Conservation (phyloP, 1,140 invertebrate species). For the Drosophila prosaltans region DNA sequence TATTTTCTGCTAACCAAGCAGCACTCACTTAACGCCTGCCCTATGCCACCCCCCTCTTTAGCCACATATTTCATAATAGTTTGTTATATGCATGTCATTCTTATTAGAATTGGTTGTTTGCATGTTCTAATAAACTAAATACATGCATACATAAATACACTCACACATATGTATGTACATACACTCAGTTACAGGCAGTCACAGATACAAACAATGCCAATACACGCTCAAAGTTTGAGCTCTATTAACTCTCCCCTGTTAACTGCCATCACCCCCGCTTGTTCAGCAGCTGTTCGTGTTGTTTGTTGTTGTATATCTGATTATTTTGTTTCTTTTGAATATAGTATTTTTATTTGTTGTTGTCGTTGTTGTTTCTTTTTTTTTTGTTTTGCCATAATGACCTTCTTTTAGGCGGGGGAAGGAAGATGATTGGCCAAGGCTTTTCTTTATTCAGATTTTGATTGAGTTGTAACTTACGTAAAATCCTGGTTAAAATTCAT, state of each 20-base stretch:
- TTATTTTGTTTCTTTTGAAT: constrained; percentile 52
- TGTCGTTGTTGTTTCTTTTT: background rate
- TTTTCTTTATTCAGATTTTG: constrained; percentile 31
- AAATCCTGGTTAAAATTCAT: constrained; percentile 82
- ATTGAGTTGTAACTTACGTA: constrained; percentile 74
- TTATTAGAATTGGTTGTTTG: constrained; percentile 74
- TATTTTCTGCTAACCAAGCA: background rate
- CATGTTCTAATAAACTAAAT: constrained; percentile 72
- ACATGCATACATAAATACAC: constrained; percentile 47
- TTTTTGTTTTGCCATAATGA: constrained; percentile 56
- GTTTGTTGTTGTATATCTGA: constrained; percentile 41
- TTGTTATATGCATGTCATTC: constrained; percentile 60
- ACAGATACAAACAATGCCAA: constrained; percentile 27
- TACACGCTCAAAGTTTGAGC: constrained; percentile 50
- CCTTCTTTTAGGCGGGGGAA: constrained; percentile 46
- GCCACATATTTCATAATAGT: constrained; percentile 64
- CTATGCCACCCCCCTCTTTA: background rate
- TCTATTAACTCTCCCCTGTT: constrained; percentile 17
- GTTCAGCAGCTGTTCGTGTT: constrained; percentile 57
- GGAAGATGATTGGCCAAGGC: constrained; percentile 40
- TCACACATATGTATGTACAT: constrained; percentile 24
- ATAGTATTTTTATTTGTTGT: constrained; percentile 36
- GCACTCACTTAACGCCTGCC: background rate
- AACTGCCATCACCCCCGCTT: constrained; percentile 13
- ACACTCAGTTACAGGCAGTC: constrained; percentile 28